Evolutionary conservation across 1,140 invertebrate genomes (phyloP), one percentile per base, ranked within the genome.

Genomic region (Zaprionus africanus): DNA sequence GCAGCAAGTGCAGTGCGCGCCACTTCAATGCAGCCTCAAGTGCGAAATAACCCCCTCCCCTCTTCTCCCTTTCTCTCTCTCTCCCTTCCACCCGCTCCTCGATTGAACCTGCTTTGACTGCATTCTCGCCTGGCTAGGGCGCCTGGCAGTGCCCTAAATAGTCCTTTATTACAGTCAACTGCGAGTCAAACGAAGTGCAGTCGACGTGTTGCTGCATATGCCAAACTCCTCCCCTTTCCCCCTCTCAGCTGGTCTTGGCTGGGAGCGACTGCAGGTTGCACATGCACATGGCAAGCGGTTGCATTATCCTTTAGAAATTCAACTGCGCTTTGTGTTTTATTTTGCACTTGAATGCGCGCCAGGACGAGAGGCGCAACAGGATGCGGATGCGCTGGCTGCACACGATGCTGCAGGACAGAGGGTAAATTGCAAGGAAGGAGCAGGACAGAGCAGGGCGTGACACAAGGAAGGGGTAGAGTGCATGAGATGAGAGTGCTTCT

Each of bases 121-220:
- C 72, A 72, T 76, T 54, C 68, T 72, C 41, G 41, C n/a, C 43
- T 34, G 7, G 9, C 36, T 46, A 46, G 49, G 63, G 56, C 63
- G 71, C 68, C 69, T 72, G 68, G 36, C 66, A 22, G 54, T 62
- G 65, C 69, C 63, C 65, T 80, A 81, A 79, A 91, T 83, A 90
- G 90, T 91, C 90, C 82, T 91, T 91, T 91, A 91, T 91, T 80
- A 90, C 86, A 90, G 86, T 90, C 82, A 90, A 90, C 86, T 90
- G 86, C 74, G 68, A 90, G 82, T 90, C 70, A 90, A 90, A 65
- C 86, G 86, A 79, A 81, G 79, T 90, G 86, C 86, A 90, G 78
- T 73, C 81, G 71, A 83, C 78, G 83, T 88, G 86, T 78, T 73
- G 68, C 75, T 85, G 82, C 82, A 85, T 90, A 87, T 82, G 81